Conservation (phyloP, 2,797 vertebrate genomes). For the Hafferia zeledoni region DNA sequence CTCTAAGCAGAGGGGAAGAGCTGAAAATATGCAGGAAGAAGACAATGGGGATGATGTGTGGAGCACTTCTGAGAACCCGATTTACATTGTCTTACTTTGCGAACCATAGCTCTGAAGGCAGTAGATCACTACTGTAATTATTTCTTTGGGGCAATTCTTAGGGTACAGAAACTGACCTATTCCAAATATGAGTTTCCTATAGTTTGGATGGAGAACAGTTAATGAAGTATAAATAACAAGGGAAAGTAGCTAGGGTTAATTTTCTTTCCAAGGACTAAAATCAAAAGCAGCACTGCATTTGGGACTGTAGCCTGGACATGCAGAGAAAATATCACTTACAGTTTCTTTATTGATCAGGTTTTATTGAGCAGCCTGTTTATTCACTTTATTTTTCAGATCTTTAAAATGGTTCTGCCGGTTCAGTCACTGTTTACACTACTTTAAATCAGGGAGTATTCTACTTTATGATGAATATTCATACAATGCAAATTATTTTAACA, state of each 20-base stretch:
- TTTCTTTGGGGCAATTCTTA: neutral
- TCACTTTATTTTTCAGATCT: neutral
- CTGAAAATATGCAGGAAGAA: neutral
- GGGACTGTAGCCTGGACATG: rapidly evolving
- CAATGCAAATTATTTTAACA: neutral
- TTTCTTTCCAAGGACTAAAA: neutral
- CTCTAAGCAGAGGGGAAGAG: neutral
- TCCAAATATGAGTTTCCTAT: neutral
- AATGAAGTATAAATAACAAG: neutral
- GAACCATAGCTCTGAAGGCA: neutral
- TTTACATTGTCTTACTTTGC: neutral
- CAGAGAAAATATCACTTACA: neutral
- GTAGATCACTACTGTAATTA: neutral
- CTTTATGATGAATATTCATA: neutral
- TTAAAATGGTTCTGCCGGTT: neutral
- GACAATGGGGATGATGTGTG: no score
- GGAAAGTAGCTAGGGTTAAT: neutral
- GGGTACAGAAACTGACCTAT: neutral
- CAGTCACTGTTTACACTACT: neutral
- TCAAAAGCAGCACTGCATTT: neutral
- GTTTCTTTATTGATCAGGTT: neutral
- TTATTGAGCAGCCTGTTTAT: neutral
- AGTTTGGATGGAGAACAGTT: neutral
- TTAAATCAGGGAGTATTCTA: neutral
- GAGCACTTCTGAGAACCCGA: neutral